Evolutionary conservation across 2,797 vertebrate species (phyloP), one percentile per base, ranked within the genome.

Genomic region (Ataeniobius toweri): DNA sequence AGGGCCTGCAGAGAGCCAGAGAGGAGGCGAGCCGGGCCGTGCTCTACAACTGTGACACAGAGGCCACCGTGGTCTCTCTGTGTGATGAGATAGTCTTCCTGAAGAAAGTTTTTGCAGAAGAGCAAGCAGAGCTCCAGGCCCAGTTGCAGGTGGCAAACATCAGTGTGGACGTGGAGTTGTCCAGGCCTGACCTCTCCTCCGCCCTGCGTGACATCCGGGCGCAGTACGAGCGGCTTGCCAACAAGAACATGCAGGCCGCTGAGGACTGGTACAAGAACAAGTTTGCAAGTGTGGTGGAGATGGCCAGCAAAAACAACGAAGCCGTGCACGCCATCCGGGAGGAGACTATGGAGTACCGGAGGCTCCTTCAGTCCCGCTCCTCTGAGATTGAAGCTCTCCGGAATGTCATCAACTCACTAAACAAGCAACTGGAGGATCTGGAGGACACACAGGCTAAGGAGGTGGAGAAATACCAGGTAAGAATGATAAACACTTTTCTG

Each of bases 261-360:
- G 96, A 96, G 87, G 95, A 96, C 79, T 96, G 96, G 95, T 96
- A 95, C 92, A 92, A 92, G 83, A 91, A 88, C 90, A 96, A 97
- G 94, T 93, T 96, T 28, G 95, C 92, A 0, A 94, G 92, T 0
- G 96, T 96, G 83, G 94, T 93, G 3, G 95, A 96, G 92, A 93
- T 92, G 87, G 95, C 93, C 39, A 94, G 89, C 85, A 93, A 93
- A 78, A 96, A 96, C 93, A 95, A 94, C 85, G 95, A 96, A 86
- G 95, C 94, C 0, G 95, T 96, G 80, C 95, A 95, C 22, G 94
- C 94, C 86, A 94, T 97, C 83, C 95, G 96, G 3, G 95, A 96
- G 75, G 96, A 98, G 93, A 96, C 96, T 2, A 89, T 94, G 79
- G 96, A 96, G 86, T 97, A 97, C 93, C 95, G 96, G 63, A 86